phyloP scores from a whole-genome alignment of 2,797 vertebrate genomes.

The Pseudocheirus occidentalis region DNA sequence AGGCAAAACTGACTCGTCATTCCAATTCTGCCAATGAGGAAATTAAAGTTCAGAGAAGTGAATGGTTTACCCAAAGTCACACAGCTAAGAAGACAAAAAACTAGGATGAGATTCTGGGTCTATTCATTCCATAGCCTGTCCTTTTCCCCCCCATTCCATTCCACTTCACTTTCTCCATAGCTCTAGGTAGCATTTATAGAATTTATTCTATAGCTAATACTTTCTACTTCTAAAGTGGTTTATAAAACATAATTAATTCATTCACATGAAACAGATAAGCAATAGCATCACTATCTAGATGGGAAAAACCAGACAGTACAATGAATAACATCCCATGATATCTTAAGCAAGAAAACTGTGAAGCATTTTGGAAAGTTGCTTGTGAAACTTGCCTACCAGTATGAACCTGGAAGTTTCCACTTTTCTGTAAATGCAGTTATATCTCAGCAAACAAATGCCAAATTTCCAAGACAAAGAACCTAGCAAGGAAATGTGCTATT shows the following conservation, averaged over 20 bases:
- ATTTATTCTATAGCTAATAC: neutral
- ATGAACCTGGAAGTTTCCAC: neutral
- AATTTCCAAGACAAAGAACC: neutral
- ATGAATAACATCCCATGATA: neutral
- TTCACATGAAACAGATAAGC: neutral
- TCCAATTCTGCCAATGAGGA: neutral
- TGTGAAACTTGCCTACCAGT: neutral
- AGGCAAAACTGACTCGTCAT: neutral
- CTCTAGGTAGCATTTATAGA: neutral
- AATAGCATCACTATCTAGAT: neutral
- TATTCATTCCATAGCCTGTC: neutral
- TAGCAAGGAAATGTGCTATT: neutral
- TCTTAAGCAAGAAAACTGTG: neutral
- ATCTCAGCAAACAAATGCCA: neutral
- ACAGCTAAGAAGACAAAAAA: neutral
- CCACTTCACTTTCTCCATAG: neutral
- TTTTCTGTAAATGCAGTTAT: neutral
- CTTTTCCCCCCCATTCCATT: neutral
- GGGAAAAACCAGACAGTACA: neutral
- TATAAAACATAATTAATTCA: neutral
- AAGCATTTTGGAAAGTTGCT: neutral
- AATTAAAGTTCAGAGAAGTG: neutral
- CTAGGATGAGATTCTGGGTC: neutral
- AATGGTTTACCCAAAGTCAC: neutral
- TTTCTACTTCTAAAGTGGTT: neutral